Base-by-base conservation (phyloP, 2,888 invertebrate genomes). In the Meandrusa payeni region DNA sequence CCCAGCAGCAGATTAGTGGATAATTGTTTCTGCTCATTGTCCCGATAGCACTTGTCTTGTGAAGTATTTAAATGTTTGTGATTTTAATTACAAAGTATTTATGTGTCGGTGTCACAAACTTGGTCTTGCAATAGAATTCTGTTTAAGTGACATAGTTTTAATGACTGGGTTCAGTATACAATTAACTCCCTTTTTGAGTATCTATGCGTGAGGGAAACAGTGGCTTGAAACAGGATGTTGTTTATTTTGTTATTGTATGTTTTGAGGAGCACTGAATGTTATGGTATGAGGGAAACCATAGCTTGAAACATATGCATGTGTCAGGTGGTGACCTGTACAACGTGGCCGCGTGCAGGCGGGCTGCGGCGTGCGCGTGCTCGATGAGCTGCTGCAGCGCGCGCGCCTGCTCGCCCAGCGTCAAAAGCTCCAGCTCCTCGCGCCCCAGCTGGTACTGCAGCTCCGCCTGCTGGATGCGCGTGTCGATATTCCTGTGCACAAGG, bases 381-480 rank as follows among this genome's bases (percentile, higher is more conserved):
- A 96, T 94, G 48, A 96, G 86, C 46, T 93, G 92, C n/a, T 93
- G 88, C 10, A 96, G 89, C 34, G 94, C 92, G 42, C 95, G 90
- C 41, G 93, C 93, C 79, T 96, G 96, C 82, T 96, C 96, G 51
- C 94, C 90, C 57, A 96, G 89, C 31, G 95, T 94, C 53, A 96
- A 81, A 64, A 96, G 89, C 77, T 96, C 95, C 52, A 96, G 81
- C 78, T 97, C 97, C 77, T 97, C 96, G 29, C 96, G 90, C 0
- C 96, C 96, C 53, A 96, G 82, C 69, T 95, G 93, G 75, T 96
- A 96, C 69, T 96, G 96, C 57, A 96, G 80, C 77, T 97, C 97
- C 0, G 97, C 97, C 69, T 96, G 96, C 64, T 95, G 93, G 69
- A 97, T 96, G 54, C 96, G 90, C 31, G 94, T 93, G 76, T 97